phyloP scores from a whole-genome alignment of 64 coral and sea anemone species.

The Stichodactyla helianthus region DNA sequence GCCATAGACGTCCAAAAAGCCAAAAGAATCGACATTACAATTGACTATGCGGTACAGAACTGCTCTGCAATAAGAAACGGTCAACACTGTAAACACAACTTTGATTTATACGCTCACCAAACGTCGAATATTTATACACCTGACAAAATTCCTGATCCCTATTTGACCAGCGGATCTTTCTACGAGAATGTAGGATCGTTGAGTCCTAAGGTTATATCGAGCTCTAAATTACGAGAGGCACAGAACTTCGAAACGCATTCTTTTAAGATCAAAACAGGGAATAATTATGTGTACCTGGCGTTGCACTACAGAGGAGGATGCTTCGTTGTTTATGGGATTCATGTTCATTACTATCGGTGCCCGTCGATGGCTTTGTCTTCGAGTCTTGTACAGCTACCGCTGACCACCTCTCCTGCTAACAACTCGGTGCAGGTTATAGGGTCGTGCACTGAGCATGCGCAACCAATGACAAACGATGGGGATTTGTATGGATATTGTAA shows the following conservation, averaged over 20 bases:
- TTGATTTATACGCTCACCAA: slow-evolving; percentile 1
- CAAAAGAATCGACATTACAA: neutral
- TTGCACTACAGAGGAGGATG: slow-evolving; percentile 30
- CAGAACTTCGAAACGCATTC: neutral
- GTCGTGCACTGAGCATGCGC: neutral
- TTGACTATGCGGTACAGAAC: slow-evolving; percentile 10
- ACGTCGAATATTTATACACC: slow-evolving; percentile 8
- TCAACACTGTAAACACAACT: neutral
- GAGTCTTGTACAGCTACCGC: slow-evolving; percentile 17
- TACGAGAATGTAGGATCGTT: neutral
- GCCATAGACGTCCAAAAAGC: neutral
- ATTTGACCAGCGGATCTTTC: neutral
- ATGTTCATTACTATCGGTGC: slow-evolving; percentile 10
- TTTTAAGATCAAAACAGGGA: neutral
- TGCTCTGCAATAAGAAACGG: slow-evolving; percentile 1
- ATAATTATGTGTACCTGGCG: slow-evolving; percentile 11
- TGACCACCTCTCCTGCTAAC: slow-evolving; percentile 18
- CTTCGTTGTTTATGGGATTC: slow-evolving; percentile 5
- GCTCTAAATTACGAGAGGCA: neutral
- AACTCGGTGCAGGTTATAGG: slow-evolving; percentile 3
- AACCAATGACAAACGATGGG: neutral
- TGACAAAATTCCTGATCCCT: slow-evolving; percentile 9
- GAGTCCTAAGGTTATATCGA: neutral
- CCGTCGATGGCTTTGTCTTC: slow-evolving; percentile 7
- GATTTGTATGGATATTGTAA: slow-evolving; percentile 27